Percentiles rank a stretch among this genome's conserved stretches.
Evolutionary conservation across 2,113 vertebrate species (phyloP).

Genomic region (Coracopsis vasa): DNA sequence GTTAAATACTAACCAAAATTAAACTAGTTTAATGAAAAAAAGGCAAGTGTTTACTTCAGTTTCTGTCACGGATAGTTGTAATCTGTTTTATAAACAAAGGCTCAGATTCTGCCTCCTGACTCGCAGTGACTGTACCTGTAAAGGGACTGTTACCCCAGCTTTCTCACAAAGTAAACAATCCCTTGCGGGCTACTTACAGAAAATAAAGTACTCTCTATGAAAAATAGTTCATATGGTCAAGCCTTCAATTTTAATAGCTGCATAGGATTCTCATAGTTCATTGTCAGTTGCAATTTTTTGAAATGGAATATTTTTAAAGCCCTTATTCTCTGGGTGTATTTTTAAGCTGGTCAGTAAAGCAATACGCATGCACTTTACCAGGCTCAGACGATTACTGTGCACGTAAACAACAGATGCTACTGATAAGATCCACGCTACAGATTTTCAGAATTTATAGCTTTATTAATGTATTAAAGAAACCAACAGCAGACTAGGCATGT

Average conservation of each 20-base stretch:
- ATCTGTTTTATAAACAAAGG: neutral
- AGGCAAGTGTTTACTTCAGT: neutral
- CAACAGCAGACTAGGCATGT: neutral
- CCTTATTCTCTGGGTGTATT: neutral
- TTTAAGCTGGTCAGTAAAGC: neutral
- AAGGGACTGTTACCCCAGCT: neutral
- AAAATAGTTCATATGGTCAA: neutral
- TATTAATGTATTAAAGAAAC: constrained; percentile 3
- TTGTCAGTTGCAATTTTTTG: neutral
- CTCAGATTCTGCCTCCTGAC: neutral
- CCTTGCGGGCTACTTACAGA: neutral
- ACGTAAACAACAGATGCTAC: neutral
- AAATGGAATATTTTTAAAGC: neutral
- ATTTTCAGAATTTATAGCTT: neutral
- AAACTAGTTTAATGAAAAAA: neutral
- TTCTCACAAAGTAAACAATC: neutral
- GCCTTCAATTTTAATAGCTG: neutral
- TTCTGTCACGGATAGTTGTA: neutral
- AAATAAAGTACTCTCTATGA: neutral
- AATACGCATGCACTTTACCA: neutral
- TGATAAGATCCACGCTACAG: neutral
- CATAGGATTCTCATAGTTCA: neutral
- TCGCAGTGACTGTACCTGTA: neutral
- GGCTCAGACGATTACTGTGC: neutral
- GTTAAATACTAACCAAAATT: neutral